A percentile compares a stretch with the other conserved stretches of the same genome.
These are phyloP conservation scores for Tenthredo notha DNA, from an alignment of 2,888 invertebrate species.

Conservation along the genomic window DNA sequence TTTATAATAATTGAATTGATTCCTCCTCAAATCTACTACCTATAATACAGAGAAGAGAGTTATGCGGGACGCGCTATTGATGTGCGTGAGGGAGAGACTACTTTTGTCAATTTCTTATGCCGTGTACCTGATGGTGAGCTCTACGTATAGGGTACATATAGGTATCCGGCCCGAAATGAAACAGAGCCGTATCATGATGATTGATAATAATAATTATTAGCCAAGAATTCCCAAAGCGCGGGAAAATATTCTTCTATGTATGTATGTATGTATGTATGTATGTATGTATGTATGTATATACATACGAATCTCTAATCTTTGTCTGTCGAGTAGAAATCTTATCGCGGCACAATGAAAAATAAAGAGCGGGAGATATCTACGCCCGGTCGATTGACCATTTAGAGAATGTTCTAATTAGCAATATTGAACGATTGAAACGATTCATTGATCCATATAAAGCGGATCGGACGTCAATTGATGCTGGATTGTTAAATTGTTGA, in stretches of 20 bases:
- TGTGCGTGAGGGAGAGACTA: conserved; percentile 3
- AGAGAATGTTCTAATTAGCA: conserved; percentile 6
- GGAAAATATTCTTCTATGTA: background rate
- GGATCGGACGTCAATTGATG: background rate
- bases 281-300: background rate
- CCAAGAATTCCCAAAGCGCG: background rate
- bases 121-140: background rate
- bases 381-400: conserved; percentile 20
- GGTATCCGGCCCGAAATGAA: background rate
- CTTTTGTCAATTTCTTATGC: conserved; percentile 2
- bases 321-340: conserved; percentile 5
- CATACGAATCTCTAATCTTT: background rate
- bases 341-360: background rate
- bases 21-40: conserved; percentile 2
- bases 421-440: background rate
- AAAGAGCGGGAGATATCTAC: background rate
- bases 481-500: background rate
- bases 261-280: background rate
- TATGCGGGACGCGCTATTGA: background rate
- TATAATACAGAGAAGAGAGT: background rate
- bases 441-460: background rate
- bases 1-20: background rate
- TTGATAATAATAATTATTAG: background rate
- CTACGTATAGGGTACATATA: background rate
- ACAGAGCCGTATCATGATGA: background rate